These are phyloP conservation scores for Psettodes erumei DNA, from an alignment of 2,113 vertebrate genomes.

Conservation along the genomic window DNA sequence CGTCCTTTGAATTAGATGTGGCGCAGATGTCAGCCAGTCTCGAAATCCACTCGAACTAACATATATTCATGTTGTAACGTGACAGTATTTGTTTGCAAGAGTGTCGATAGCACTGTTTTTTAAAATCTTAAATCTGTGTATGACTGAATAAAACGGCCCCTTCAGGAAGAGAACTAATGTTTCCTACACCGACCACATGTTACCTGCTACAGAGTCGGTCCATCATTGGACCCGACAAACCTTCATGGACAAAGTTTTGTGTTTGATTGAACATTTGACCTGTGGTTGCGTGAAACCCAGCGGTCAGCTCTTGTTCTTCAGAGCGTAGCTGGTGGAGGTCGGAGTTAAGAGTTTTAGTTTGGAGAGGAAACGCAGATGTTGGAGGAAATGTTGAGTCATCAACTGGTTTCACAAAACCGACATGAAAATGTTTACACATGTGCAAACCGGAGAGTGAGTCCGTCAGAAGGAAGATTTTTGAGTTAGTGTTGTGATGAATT, in stretches of 20 bases:
- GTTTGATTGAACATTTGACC: not conserved
- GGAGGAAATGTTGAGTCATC: not conserved
- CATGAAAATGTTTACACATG: not conserved
- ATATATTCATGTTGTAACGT: conserved; percentile 3
- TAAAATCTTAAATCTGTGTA: not conserved
- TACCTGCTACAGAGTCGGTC: not conserved
- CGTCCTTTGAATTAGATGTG: conserved; percentile 20
- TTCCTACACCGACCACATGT: too few species aligned
- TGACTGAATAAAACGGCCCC: not conserved
- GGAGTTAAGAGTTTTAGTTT: not conserved
- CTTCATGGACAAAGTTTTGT: not conserved
- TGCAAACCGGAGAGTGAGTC: too few species aligned
- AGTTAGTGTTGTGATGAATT: too few species aligned
- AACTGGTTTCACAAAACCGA: not conserved
- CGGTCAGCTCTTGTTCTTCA: not conserved
- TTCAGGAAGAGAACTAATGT: not conserved
- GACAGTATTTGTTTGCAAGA: not conserved
- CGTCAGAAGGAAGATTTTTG: too few species aligned
- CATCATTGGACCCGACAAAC: not conserved
- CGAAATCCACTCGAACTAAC: conserved; percentile 17
- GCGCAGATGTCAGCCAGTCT: conserved; percentile 17
- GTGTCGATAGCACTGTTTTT: not conserved
- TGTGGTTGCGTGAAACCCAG: not conserved
- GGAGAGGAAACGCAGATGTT: not conserved
- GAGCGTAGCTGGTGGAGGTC: not conserved